Evolutionary conservation across 2,888 invertebrate species (phyloP).

Genomic region (Cataglyphis albicans): DNA sequence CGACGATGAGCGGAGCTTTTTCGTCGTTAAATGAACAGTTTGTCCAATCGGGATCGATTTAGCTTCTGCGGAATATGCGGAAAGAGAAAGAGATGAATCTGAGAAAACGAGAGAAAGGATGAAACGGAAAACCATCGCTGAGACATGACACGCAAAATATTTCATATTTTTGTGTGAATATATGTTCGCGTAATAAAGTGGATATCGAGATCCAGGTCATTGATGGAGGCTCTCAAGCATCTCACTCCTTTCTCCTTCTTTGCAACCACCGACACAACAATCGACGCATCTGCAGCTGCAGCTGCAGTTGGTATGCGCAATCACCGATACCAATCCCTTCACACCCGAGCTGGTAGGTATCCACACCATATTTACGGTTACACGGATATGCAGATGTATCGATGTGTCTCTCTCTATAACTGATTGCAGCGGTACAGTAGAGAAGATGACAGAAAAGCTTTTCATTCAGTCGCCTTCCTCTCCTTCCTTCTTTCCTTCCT

Average conservation of each 20-base stretch:
- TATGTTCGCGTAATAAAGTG: conserved; percentile 44
- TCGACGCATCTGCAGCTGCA: conserved; percentile 38
- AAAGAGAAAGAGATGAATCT: background rate
- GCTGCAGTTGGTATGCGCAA: conserved; percentile 47
- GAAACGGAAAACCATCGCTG: conserved; percentile 21
- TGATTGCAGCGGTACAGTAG: conserved; percentile 68
- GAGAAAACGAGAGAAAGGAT: conserved; percentile 30
- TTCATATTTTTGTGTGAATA: conserved; percentile 47
- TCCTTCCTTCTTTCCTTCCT: background rate
- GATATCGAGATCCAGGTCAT: conserved; percentile 52
- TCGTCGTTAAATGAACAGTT: conserved; percentile 1
- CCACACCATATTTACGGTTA: conserved; percentile 27
- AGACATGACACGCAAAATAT: conserved; percentile 40
- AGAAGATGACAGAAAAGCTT: conserved; percentile 66
- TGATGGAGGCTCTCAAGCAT: conserved; percentile 56
- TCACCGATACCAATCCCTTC: conserved; percentile 31
- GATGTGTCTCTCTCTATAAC: conserved; percentile 70
- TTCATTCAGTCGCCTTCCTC: conserved; percentile 66
- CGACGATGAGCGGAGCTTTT: background rate
- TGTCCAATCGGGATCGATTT: background rate
- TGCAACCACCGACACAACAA: conserved; percentile 33
- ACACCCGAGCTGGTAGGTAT: conserved; percentile 34
- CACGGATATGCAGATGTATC: conserved; percentile 59
- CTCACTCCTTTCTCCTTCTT: background rate
- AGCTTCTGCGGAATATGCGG: conserved; percentile 29